Evolutionary conservation across 2,888 invertebrate species (phyloP).

Genomic region (Temnothorax unifasciatus): DNA sequence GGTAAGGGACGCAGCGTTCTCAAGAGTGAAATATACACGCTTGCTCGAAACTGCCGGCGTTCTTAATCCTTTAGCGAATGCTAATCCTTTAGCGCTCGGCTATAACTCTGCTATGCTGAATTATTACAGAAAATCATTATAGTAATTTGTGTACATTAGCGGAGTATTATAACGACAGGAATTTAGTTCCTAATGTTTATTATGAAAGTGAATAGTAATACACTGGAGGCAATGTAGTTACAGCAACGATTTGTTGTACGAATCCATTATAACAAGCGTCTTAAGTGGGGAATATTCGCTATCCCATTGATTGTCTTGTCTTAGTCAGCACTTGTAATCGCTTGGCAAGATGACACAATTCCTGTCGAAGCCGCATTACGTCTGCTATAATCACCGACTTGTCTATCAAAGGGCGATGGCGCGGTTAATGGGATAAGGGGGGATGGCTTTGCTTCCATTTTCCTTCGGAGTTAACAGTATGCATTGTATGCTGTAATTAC

Average conservation of each 20-base stretch:
- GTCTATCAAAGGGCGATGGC: constrained; percentile 55
- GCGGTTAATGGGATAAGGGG: constrained; percentile 56
- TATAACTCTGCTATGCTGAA: background rate
- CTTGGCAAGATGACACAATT: constrained; percentile 45
- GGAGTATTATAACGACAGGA: background rate
- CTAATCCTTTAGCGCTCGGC: background rate
- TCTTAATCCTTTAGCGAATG: constrained; percentile 8
- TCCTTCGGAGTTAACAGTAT: constrained; percentile 46
- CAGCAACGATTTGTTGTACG: background rate
- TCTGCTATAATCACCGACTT: constrained; percentile 48
- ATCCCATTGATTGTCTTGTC: constrained; percentile 43
- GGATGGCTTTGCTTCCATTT: constrained; percentile 47
- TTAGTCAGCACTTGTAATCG: constrained; percentile 50
- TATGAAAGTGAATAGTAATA: background rate
- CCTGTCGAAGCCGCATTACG: constrained; percentile 51
- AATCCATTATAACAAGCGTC: constrained; percentile 33
- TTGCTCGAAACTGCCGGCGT: background rate
- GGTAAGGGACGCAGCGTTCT: background rate
- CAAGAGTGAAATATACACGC: constrained; percentile 1
- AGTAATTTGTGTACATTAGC: background rate
- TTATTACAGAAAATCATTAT: background rate
- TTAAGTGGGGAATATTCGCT: constrained; percentile 16
- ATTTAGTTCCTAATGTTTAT: background rate
- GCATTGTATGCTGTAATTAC: constrained; percentile 51
- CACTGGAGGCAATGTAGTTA: background rate